Evolutionary conservation across 2,797 vertebrate genomes (phyloP).

Genomic region (Tympanoctomys barrerae): DNA sequence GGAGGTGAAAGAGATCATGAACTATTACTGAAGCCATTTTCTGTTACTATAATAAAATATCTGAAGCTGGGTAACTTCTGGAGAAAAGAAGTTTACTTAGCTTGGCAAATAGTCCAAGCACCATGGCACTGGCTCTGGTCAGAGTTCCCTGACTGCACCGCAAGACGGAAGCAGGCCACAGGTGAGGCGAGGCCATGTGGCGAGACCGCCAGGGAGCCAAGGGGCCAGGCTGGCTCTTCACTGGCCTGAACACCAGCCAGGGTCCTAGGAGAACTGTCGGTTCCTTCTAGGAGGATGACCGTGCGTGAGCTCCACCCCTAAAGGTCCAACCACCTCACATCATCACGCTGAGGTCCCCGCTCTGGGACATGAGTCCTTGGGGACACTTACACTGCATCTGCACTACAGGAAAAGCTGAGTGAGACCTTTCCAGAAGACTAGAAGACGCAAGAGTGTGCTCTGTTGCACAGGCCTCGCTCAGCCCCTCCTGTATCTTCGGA

Average conservation of each 20-base stretch:
- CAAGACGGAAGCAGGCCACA: background rate
- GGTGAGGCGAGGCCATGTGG: background rate
- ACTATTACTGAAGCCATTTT: background rate
- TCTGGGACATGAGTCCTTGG: background rate
- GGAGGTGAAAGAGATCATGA: background rate
- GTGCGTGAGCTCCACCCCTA: background rate
- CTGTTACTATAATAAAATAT: background rate
- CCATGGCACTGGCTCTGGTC: background rate
- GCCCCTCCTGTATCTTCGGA: background rate
- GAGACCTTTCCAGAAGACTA: background rate
- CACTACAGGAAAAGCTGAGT: background rate
- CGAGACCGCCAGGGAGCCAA: background rate
- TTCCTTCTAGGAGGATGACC: too few species aligned
- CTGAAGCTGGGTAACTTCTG: background rate
- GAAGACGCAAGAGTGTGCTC: background rate
- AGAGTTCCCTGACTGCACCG: too few species aligned
- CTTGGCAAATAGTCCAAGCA: background rate
- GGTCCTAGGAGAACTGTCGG: background rate
- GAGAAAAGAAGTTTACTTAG: background rate
- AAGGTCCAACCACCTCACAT: background rate
- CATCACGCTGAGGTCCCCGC: background rate
- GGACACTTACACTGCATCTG: background rate
- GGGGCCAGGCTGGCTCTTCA: background rate
- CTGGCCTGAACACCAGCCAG: background rate
- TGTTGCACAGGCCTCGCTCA: background rate